These are phyloP conservation scores for Chydorus sphaericus DNA, from an alignment of 2,888 invertebrate genomes.

Conservation along the genomic window DNA sequence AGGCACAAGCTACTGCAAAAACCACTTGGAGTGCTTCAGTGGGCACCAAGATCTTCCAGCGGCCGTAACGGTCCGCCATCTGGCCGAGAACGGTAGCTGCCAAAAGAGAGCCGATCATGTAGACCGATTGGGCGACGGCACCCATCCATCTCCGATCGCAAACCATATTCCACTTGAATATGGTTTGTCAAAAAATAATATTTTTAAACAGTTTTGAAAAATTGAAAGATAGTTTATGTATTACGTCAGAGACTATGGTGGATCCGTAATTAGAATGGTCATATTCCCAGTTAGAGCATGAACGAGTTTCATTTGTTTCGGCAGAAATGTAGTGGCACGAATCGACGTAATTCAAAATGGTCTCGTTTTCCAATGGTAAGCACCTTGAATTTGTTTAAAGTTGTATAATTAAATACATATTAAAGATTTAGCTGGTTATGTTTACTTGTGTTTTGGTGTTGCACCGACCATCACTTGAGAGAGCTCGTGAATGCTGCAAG, in stretches of 20 bases:
- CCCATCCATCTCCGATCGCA: constrained; percentile 68
- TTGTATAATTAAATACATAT: constrained; percentile 3
- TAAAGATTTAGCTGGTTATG: constrained; percentile 16
- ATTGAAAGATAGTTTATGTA: too few relatives aligned
- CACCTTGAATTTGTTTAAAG: background rate
- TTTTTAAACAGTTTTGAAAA: background rate
- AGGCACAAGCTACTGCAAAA: too few relatives aligned
- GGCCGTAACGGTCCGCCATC: constrained; percentile 60
- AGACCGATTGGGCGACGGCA: constrained; percentile 51
- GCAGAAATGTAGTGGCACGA: background rate
- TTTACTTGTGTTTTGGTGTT: constrained; percentile 50
- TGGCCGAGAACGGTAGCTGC: constrained; percentile 64
- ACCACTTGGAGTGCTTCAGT: too few relatives aligned
- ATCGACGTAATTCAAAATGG: background rate
- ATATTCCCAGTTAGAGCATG: constrained; percentile 46
- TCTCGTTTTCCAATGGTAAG: background rate
- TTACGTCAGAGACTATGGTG: constrained; percentile 49
- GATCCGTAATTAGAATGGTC: constrained; percentile 55
- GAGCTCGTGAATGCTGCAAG: constrained; percentile 73
- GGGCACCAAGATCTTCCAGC: constrained; percentile 66
- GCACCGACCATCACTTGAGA: constrained; percentile 65
- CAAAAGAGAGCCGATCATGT: constrained; percentile 68
- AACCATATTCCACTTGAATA: constrained; percentile 56
- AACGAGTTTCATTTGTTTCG: background rate
- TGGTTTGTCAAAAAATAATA: background rate